These are phyloP conservation scores for Habropoda laboriosa DNA, from an alignment of 1,140 invertebrate species.

Conservation along the genomic window DNA sequence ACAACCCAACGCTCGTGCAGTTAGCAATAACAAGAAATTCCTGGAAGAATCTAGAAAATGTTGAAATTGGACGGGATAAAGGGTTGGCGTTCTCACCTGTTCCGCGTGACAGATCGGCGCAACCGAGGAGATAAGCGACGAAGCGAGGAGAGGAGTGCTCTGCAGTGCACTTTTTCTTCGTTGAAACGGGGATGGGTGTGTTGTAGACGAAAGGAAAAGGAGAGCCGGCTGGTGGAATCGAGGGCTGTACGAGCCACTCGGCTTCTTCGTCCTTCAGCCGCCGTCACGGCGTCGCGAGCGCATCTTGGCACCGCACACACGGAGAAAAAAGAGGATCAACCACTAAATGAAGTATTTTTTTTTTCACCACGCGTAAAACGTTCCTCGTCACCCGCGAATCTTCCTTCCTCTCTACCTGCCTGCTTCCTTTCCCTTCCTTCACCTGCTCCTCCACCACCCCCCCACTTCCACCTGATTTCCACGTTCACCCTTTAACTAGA, in stretches of 20 bases:
- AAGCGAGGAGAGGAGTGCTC: constrained; percentile 14
- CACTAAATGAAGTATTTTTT: background rate
- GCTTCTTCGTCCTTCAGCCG: constrained; percentile 26
- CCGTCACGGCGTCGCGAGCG: constrained; percentile 30
- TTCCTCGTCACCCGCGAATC: background rate
- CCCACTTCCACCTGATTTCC: constrained; percentile 27
- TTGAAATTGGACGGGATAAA: too few species aligned
- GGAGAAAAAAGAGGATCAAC: background rate
- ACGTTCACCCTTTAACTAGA: constrained; percentile 38
- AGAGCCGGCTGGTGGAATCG: constrained; percentile 34
- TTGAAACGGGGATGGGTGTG: background rate
- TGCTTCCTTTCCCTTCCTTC: background rate
- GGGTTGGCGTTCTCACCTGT: constrained; percentile 28
- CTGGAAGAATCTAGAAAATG: background rate
- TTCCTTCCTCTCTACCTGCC: background rate
- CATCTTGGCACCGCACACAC: constrained; percentile 39
- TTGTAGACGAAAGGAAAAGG: background rate
- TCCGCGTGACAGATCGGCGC: constrained; percentile 9
- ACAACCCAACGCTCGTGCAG: too few species aligned
- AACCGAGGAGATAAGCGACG: constrained; percentile 35
- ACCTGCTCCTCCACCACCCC: constrained; percentile 15
- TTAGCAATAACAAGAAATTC: background rate
- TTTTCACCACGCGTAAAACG: constrained; percentile 5
- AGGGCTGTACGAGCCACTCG: constrained; percentile 43
- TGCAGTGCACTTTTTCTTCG: background rate